A percentile compares a stretch with the other conserved stretches of the same genome.
These are phyloP conservation scores for Cardiocondyla obscurior DNA, from an alignment of 1,140 invertebrate genomes.

Conservation along the genomic window DNA sequence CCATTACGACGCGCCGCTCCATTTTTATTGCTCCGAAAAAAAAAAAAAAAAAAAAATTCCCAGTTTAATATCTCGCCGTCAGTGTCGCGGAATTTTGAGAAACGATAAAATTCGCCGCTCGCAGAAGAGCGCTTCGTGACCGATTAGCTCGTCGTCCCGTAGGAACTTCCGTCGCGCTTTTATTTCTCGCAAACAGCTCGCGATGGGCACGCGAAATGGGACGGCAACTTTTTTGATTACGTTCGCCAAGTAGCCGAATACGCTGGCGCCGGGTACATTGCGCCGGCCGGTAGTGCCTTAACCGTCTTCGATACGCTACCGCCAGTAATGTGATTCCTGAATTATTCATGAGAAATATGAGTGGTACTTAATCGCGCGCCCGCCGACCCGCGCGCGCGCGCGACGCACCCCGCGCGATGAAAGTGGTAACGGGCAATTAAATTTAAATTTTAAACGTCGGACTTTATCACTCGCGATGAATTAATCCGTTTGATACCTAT, in stretches of 20 bases:
- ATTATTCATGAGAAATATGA: constrained; percentile 66
- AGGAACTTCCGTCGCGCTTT: background rate
- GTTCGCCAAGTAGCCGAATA: constrained; percentile 35
- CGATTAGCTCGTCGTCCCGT: background rate
- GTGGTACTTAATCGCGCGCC: constrained; percentile 66
- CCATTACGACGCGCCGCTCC: background rate
- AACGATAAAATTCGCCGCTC: background rate
- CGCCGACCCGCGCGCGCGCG: constrained; percentile 33
- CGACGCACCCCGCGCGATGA: constrained; percentile 21
- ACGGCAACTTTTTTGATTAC: constrained; percentile 7
- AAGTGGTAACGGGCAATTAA: constrained; percentile 56
- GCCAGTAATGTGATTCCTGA: constrained; percentile 36
- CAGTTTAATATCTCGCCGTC: background rate
- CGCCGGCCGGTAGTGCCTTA: background rate
- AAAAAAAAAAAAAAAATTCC: background rate
- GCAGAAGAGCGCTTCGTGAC: background rate
- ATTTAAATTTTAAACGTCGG: constrained; percentile 59
- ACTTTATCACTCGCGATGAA: constrained; percentile 36
- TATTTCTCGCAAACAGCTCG: background rate
- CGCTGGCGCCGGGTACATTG: background rate
- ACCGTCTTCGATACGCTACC: constrained; percentile 31
- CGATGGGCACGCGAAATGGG: background rate
- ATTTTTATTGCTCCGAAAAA: background rate
- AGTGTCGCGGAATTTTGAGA: background rate
- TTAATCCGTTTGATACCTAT: constrained; percentile 54